Percentiles rank a stretch among this genome's conserved stretches.
These are phyloP conservation scores for Suricata suricatta DNA, from an alignment of 2,113 vertebrate species.

Conservation along the genomic window DNA sequence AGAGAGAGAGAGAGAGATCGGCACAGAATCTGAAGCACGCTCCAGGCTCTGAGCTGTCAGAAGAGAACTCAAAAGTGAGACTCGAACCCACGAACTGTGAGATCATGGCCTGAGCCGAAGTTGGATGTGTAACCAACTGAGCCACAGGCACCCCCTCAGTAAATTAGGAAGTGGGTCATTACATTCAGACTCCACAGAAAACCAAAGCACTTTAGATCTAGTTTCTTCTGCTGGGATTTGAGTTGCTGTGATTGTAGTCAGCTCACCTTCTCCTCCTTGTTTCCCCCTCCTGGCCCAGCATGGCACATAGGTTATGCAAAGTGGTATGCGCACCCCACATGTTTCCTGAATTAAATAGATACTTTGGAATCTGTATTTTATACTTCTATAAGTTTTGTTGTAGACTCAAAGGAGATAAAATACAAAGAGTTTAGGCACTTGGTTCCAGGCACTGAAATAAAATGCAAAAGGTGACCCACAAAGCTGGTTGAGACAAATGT, in stretches of 20 bases:
- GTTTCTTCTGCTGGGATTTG: background rate
- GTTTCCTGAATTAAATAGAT: background rate
- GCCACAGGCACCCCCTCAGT: background rate
- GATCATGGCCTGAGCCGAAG: too few relatives aligned
- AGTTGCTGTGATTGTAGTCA: background rate
- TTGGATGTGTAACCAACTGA: too few relatives aligned
- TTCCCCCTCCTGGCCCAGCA: background rate
- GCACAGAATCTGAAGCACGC: too few relatives aligned
- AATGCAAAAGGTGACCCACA: background rate
- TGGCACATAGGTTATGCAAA: background rate
- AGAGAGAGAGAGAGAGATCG: too few relatives aligned
- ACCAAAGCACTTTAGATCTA: background rate
- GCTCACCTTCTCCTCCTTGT: background rate
- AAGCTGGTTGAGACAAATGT: background rate
- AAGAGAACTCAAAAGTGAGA: too few relatives aligned
- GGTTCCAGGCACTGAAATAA: background rate
- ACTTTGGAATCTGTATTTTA: background rate
- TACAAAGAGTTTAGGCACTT: slow-evolving; percentile 13
- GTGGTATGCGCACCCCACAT: background rate
- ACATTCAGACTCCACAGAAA: background rate
- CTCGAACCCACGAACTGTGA: too few relatives aligned
- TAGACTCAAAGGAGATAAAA: background rate
- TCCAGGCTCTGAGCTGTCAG: too few relatives aligned
- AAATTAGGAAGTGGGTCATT: background rate
- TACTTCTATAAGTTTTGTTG: background rate